phyloP scores from a whole-genome alignment of 1,140 invertebrate species.

The Delia radicum region DNA sequence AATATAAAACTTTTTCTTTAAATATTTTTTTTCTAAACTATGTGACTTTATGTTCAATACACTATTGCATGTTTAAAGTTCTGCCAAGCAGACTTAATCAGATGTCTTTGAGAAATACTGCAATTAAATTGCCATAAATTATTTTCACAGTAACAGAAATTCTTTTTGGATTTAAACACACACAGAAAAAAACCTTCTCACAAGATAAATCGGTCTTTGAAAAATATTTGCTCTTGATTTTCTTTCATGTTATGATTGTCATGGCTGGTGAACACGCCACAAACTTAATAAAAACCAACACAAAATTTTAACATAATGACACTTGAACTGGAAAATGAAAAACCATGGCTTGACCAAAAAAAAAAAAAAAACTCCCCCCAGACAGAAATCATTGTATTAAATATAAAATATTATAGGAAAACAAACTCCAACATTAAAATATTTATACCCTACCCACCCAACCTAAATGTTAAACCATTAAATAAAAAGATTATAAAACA shows the following conservation, averaged over 20 bases:
- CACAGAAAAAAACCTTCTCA: background rate
- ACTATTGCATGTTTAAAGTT: background rate
- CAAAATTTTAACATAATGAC: background rate
- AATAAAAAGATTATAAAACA: background rate
- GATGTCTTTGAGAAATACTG: background rate
- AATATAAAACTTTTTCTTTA: too few species aligned
- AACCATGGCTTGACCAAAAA: background rate
- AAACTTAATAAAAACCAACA: background rate
- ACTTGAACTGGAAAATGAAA: background rate
- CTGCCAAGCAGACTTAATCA: background rate
- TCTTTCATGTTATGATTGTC: conserved; percentile 1
- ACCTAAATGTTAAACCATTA: background rate
- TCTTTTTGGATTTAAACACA: background rate
- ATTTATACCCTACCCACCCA: background rate
- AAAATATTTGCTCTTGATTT: conserved; percentile 2
- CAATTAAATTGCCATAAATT: conserved; percentile 12
- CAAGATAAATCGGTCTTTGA: background rate
- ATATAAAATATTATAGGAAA: background rate
- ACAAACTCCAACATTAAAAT: background rate
- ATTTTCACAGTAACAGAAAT: background rate
- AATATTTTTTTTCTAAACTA: too few species aligned
- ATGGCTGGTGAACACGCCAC: background rate
- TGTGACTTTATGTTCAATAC: too few species aligned
- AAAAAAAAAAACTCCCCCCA: background rate
- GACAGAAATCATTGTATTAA: background rate